Evolutionary conservation across 2,113 vertebrate species (phyloP).

Genomic region (Phalacrocorax brasilianus): DNA sequence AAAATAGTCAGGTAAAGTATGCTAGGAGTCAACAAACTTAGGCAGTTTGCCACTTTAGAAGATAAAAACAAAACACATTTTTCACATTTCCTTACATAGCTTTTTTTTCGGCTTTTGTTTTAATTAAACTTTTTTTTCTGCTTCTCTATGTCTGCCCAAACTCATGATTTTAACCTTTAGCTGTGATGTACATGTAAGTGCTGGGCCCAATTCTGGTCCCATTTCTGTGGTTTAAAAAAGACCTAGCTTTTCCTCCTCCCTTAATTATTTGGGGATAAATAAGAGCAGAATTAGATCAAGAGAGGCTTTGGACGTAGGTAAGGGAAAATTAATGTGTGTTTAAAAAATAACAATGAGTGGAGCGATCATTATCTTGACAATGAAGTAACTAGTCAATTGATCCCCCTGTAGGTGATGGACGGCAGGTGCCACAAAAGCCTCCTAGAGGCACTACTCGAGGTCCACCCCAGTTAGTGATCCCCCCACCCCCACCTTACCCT

Average conservation of each 20-base stretch:
- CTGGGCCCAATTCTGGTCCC: not conserved
- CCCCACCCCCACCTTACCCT: slow-evolving; percentile 81
- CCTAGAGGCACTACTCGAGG: slow-evolving; percentile 73
- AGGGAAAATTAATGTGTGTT: not conserved
- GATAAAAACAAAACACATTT: not conserved
- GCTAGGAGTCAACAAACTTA: not conserved
- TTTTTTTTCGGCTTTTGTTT: not conserved
- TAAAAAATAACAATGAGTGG: not conserved
- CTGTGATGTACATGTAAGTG: not conserved
- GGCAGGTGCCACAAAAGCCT: slow-evolving; percentile 81
- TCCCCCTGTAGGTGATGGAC: slow-evolving; percentile 79
- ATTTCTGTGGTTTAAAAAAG: not conserved
- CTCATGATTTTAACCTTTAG: not conserved
- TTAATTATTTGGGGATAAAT: not conserved
- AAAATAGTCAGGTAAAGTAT: not conserved
- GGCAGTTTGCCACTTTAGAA: not conserved
- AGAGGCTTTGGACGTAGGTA: not conserved
- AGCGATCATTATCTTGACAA: not conserved
- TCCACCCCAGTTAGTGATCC: slow-evolving; percentile 75
- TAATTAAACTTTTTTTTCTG: not conserved
- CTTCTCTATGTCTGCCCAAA: not conserved
- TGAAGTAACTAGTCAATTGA: slow-evolving; percentile 69
- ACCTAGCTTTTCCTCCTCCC: not conserved
- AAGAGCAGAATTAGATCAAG: not conserved
- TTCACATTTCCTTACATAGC: not conserved